Evolutionary conservation across 2,797 vertebrate species (phyloP).

Genomic region (Acanthurus lineatus): DNA sequence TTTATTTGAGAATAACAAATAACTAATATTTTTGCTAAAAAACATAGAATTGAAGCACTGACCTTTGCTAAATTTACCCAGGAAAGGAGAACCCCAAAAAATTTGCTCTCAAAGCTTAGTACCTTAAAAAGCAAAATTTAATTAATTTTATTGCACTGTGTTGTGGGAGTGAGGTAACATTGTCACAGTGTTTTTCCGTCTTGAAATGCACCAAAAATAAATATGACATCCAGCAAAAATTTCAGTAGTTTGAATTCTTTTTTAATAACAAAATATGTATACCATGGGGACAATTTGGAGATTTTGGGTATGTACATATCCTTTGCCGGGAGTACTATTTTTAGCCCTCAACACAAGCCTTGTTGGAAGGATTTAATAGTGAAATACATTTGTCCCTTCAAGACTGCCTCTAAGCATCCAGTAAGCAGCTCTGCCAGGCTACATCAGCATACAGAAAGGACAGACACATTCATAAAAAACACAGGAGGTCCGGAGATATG

Average conservation of each 20-base stretch:
- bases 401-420: slow-evolving; percentile 40
- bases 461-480: slow-evolving; percentile 44
- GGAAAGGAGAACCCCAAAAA: background rate
- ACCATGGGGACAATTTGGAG: slow-evolving; percentile 18
- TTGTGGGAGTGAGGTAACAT: background rate
- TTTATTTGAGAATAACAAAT: background rate
- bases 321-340: slow-evolving; percentile 48
- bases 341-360: slow-evolving; percentile 49
- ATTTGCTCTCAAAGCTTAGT: background rate
- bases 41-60: too few relatives aligned
- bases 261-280: slow-evolving; percentile 25
- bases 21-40: too few relatives aligned
- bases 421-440: slow-evolving; percentile 51
- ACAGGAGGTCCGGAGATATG: slow-evolving; percentile 32
- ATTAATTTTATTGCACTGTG: background rate
- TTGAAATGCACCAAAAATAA: slow-evolving; percentile 1
- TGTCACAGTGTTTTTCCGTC: background rate
- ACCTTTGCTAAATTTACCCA: background rate
- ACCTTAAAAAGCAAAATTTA: background rate
- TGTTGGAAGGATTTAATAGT: slow-evolving; percentile 48
- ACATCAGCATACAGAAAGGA: slow-evolving; percentile 52
- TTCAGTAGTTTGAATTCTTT: background rate
- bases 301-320: slow-evolving; percentile 42
- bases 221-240: background rate
- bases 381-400: slow-evolving; percentile 58